Percentiles rank a stretch among this genome's conserved stretches.
Evolutionary conservation across 2,113 vertebrate genomes (phyloP).

Genomic region (Psittacara wagleri): DNA sequence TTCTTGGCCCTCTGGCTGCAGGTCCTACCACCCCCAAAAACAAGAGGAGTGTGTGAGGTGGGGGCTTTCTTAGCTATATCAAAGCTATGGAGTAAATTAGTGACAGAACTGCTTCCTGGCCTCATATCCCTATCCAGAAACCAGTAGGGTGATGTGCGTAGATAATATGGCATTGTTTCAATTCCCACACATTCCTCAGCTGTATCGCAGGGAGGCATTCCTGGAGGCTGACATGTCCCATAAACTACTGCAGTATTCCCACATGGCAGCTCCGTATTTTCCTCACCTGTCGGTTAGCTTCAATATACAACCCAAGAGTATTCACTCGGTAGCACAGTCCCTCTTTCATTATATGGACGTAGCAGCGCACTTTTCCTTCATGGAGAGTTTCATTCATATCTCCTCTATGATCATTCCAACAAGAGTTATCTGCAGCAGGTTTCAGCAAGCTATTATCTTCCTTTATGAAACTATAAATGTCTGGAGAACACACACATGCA

Average conservation of each 20-base stretch:
- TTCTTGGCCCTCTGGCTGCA: neutral
- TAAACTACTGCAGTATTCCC: neutral
- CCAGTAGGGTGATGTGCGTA: neutral
- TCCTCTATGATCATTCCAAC: constrained; percentile 91
- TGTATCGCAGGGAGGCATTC: neutral
- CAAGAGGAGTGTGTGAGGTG: neutral
- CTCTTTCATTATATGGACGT: constrained; percentile 92
- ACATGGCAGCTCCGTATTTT: neutral
- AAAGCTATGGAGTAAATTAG: neutral
- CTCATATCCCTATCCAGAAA: neutral
- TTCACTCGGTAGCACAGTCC: constrained; percentile 93
- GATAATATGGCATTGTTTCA: neutral
- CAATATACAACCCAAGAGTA: constrained; percentile 91
- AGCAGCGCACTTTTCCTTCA: constrained; percentile 89
- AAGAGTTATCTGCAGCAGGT: constrained; percentile 84
- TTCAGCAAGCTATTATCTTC: constrained; percentile 82
- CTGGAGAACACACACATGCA: constrained; percentile 72
- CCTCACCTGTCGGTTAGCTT: constrained; percentile 93
- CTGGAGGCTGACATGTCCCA: neutral
- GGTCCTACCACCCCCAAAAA: neutral
- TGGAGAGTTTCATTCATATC: constrained; percentile 89
- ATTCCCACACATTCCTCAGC: neutral
- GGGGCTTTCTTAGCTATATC: neutral
- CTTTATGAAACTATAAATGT: constrained; percentile 86
- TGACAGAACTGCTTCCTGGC: neutral